Evolutionary conservation across 2,797 vertebrate genomes (phyloP).

Genomic region (Sciurus carolinensis): DNA sequence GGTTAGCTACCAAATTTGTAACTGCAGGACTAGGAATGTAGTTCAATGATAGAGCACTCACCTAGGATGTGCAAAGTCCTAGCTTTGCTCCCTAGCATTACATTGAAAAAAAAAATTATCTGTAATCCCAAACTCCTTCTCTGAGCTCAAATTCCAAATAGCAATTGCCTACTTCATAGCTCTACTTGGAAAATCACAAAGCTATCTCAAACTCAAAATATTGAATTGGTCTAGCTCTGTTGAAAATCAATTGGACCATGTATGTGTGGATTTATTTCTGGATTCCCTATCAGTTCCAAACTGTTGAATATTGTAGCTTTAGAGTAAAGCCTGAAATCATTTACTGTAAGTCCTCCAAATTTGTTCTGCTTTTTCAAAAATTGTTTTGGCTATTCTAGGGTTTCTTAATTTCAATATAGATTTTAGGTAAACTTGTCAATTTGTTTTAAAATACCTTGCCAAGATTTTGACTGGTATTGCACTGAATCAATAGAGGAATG

Average conservation of each 20-base stretch:
- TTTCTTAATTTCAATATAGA: neutral
- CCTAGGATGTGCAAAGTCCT: neutral
- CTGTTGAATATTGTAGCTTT: neutral
- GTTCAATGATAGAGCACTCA: neutral
- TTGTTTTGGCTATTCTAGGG: neutral
- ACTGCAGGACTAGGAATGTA: neutral
- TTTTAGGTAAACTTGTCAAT: neutral
- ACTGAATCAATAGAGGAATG: neutral
- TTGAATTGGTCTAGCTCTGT: neutral
- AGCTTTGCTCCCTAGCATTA: neutral
- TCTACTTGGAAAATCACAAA: constrained; percentile 45
- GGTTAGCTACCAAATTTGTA: neutral
- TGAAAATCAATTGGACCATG: neutral
- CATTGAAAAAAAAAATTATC: neutral
- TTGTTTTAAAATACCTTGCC: neutral
- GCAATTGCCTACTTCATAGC: neutral
- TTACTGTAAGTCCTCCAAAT: neutral
- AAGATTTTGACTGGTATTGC: neutral
- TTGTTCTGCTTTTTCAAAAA: neutral
- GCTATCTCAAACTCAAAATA: constrained; percentile 13
- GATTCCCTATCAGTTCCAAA: constrained; percentile 3
- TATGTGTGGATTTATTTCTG: neutral
- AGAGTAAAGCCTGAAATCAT: constrained; percentile 24
- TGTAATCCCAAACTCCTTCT: neutral
- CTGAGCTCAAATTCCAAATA: neutral